Conservation (phyloP, 2,113 vertebrate species). For the Furnarius figulus region DNA sequence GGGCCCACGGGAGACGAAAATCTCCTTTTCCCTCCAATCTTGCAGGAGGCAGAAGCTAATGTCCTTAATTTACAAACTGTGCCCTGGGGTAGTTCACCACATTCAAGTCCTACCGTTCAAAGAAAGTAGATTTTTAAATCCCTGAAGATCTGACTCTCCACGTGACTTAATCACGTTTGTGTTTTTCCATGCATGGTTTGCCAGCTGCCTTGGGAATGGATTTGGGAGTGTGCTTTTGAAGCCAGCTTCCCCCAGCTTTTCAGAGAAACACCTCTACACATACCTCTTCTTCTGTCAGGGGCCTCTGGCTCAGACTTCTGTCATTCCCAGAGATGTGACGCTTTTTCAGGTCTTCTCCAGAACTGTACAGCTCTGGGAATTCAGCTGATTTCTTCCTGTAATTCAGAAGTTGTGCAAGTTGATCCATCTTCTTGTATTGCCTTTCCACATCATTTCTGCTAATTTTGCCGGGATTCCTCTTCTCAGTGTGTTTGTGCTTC, state of each 20-base stretch:
- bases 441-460: conserved; percentile 58
- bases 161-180: not conserved
- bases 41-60: not conserved
- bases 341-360: conserved; percentile 66
- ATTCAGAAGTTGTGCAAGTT: conserved; percentile 83
- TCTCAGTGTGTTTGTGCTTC: conserved; percentile 53
- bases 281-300: conserved; percentile 86
- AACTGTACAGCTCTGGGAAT: conserved; percentile 75
- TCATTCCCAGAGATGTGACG: not conserved
- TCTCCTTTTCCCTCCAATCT: not conserved
- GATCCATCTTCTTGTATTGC: conserved; percentile 79
- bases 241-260: not conserved
- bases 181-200: not conserved
- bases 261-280: not conserved
- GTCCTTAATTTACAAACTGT: not conserved
- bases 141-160: not conserved
- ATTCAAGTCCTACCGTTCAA: not conserved
- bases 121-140: not conserved
- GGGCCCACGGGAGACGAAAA: not conserved
- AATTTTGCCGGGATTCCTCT: not conserved
- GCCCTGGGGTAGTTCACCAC: not conserved
- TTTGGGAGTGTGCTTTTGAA: not conserved
- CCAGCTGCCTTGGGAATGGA: not conserved
- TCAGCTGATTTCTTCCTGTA: conserved; percentile 85
- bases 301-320: conserved; percentile 70